Base-by-base conservation (phyloP, 2,888 invertebrate genomes). In the Caenorhabditis afra region DNA sequence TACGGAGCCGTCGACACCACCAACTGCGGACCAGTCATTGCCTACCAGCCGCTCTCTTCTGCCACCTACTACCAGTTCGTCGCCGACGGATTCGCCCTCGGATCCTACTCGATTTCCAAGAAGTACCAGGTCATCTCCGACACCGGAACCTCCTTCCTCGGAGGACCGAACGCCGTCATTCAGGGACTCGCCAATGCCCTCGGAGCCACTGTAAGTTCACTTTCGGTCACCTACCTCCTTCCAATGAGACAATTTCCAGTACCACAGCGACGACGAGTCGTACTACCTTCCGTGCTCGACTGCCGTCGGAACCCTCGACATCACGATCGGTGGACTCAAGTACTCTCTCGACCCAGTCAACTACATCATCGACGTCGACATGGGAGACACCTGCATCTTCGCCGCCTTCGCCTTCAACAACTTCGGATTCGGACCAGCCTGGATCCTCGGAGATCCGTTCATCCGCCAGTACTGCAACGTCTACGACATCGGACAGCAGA, bases 381-480 rank as follows among this genome's bases (percentile, higher is more conserved):
- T 71, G 71, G 71, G 77, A 47, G 61, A 66, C 66, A 77, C 67
- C 14, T 84, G 84, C 65, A 35, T 74, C 62, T 75, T 83, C 65
- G 82, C 81, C 41, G 67, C 81, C 62, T 86, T 84, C 81, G 74
- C 83, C 57, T 85, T 85, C 81, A 55, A 74, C 65, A 79, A 65
- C 71, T 81, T 76, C 39, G 85, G 85, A 37, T 82, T 84, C 61
- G 85, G 80, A 49, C 83, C 83, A 62, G 59, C 77, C 45, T 85
- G 81, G 81, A 81, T 83, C 45, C 73, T 85, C 39, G 85, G 85
- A 68, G 83, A 83, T 62, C 82, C 85, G 57, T 85, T 77, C 73
- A 82, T 85, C 79, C 79, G 85, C 41, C 77, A 82, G 64, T 87
- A 81, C 79, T 87, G 86, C 78, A 77, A 85, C 52, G 62, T 84